phyloP scores from a whole-genome alignment of 2,113 vertebrate species.

The Clarias batrachus region DNA sequence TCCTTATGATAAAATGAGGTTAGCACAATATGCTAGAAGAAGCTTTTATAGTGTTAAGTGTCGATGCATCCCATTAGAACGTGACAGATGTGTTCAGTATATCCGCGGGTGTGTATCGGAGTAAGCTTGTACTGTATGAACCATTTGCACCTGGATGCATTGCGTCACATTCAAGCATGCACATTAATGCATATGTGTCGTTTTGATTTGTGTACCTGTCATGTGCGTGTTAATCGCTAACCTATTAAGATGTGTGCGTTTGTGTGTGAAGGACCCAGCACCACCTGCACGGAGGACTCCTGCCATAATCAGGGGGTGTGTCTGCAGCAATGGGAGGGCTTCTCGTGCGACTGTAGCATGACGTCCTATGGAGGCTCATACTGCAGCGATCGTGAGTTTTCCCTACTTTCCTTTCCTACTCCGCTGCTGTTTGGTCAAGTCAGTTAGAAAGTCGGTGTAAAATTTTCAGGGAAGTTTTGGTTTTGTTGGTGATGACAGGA shows the following conservation, averaged over 20 bases:
- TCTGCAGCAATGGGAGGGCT: slow-evolving; percentile 93
- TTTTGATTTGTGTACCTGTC: neutral
- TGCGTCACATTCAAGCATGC: neutral
- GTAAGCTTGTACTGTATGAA: too few relatives aligned
- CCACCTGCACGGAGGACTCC: slow-evolving; percentile 91
- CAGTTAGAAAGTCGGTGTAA: neutral
- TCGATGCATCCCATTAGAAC: neutral
- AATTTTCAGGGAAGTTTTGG: neutral
- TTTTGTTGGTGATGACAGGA: neutral
- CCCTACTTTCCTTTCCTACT: neutral
- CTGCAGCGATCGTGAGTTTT: slow-evolving; percentile 76
- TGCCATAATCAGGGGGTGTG: slow-evolving; percentile 93
- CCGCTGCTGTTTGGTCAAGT: neutral
- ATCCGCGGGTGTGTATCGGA: neutral
- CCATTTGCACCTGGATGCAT: neutral
- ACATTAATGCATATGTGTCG: neutral
- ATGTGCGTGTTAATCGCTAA: neutral
- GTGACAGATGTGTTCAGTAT: too few relatives aligned
- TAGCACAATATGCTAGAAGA: neutral
- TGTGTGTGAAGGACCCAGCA: slow-evolving; percentile 80
- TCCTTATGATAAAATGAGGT: too few relatives aligned
- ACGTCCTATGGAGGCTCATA: slow-evolving; percentile 80
- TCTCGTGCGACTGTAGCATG: slow-evolving; percentile 90
- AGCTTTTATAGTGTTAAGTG: neutral
- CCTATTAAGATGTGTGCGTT: neutral